These are phyloP conservation scores for Thryonomys swinderianus DNA, from an alignment of 2,113 vertebrate species.

Conservation along the genomic window DNA sequence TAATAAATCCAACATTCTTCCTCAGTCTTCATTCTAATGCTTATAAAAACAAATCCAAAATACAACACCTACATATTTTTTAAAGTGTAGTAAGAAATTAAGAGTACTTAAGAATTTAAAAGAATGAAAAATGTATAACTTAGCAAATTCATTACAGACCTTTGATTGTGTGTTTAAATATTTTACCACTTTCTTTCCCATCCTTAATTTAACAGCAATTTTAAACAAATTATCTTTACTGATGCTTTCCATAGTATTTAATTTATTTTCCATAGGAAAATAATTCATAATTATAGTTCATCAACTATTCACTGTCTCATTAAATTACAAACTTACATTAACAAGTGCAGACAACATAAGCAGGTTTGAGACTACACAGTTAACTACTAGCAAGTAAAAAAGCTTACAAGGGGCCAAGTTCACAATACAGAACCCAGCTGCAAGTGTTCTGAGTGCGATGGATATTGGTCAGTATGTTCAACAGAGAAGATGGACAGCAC, in stretches of 20 bases:
- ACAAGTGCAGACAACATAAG: background rate
- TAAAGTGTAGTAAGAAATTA: constrained; percentile 23
- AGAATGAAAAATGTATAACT: background rate
- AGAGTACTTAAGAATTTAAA: constrained; percentile 24
- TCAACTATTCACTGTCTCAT: background rate
- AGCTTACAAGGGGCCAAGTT: background rate
- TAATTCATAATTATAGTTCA: background rate
- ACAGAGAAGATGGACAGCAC: background rate
- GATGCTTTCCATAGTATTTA: background rate
- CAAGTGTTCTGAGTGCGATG: background rate
- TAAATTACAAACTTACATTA: constrained; percentile 21
- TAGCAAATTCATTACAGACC: constrained; percentile 16
- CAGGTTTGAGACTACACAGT: background rate
- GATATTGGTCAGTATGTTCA: background rate
- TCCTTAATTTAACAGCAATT: background rate
- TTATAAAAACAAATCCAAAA: constrained; percentile 9
- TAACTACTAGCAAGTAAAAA: background rate
- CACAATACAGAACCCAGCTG: background rate
- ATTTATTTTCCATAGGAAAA: constrained; percentile 43
- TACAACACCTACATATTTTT: background rate
- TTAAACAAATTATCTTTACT: background rate
- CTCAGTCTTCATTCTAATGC: background rate
- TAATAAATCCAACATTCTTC: constrained; percentile 5
- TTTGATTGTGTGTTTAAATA: constrained; percentile 46
- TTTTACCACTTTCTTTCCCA: constrained; percentile 27